A percentile compares a stretch with the other conserved stretches of the same genome.
Conservation (phyloP, 2,888 invertebrate species). For the Nephrotoma guestfalica region DNA sequence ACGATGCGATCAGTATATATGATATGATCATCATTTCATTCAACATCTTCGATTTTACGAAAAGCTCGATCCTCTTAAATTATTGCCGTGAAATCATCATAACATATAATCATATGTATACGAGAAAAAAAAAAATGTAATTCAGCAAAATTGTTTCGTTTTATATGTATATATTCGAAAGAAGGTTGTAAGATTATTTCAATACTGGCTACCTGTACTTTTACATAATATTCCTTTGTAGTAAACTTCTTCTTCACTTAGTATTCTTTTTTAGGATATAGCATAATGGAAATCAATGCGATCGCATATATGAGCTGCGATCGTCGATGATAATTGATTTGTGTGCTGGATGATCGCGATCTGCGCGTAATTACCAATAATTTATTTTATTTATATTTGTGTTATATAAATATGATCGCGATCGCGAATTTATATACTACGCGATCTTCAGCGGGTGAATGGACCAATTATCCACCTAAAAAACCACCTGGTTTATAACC, state of each 20-base stretch:
- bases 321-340: not conserved
- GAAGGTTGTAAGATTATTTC: conserved; percentile 6
- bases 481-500: not conserved
- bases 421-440: not conserved
- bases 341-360: not conserved
- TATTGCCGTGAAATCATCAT: conserved; percentile 6
- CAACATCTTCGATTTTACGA: not conserved
- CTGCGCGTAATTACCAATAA: not conserved
- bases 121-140: not conserved
- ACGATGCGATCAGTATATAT: not conserved
- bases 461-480: not conserved
- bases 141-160: not conserved
- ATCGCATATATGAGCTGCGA: not conserved
- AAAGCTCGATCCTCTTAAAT: not conserved
- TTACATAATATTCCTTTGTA: not conserved
- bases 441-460: not conserved
- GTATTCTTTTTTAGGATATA: not conserved
- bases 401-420: not conserved
- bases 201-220: conserved; percentile 5
- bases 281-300: not conserved
- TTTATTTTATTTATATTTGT: not conserved
- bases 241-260: not conserved
- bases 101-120: not conserved
- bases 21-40: not conserved
- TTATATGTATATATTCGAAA: not conserved